Evolutionary conservation across 2,888 invertebrate species (phyloP), one percentile per base, ranked within the genome.

Genomic region (Tortrix viridana): DNA sequence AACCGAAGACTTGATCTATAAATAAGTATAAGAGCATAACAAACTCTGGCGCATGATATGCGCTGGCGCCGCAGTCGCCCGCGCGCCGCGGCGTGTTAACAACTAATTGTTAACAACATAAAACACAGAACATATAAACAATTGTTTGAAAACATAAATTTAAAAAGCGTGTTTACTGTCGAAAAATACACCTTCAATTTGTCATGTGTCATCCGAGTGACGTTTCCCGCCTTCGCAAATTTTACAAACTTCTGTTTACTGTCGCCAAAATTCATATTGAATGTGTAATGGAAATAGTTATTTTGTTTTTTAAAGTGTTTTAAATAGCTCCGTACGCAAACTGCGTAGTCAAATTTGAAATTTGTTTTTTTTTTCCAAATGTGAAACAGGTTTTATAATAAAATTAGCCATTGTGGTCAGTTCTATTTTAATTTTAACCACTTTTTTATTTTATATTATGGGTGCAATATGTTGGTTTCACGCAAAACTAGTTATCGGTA

Each of bases 401-500:
- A 7, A 44, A 44, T 12, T 44, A 50, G 50, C 32, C 23, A 32
- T 12, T 19, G 48, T 38, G 26, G 19, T 62, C 20, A 46, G n/a
- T 44, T 41, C 41, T 18, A 20, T 43, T n/a, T 32, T n/a, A 41
- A 9, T 20, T 53, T 16, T 22, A 59, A 53, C 60, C 60, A 52
- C 67, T 65, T 65, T 88, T 89, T 89, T 90, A 14, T 46, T 9
- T 46, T 62, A 89, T 88, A 87, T 89, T 73, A 89, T 90, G 85
- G 90, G 91, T 69, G 89, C 85, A 69, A 75, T 92, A 73, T 92
- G 91, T 75, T 88, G 89, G 61, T 89, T 88, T 71, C 91, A 91
- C 72, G 91, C 91, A 69, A 91, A 86, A 79, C 88, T 88, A 75
- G 86, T 87, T 66, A 84, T 90, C 71, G 85, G 91, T 91, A 77